Evolutionary conservation across 2,888 invertebrate genomes (phyloP).

Genomic region (Trichacis sp.): DNA sequence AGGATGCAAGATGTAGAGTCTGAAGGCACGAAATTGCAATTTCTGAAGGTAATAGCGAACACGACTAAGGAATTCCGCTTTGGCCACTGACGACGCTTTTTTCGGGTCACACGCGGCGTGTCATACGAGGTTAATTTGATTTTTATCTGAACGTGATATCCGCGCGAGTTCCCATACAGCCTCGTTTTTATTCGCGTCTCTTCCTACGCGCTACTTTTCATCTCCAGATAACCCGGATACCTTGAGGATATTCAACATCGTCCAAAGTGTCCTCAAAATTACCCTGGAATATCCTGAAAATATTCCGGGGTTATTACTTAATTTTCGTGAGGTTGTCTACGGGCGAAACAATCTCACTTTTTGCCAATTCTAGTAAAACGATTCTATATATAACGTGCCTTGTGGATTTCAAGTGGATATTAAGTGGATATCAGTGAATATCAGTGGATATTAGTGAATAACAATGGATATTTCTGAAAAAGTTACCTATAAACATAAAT

Average conservation of each 20-base stretch:
- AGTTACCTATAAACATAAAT: too few relatives aligned
- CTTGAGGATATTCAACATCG: constrained; percentile 9
- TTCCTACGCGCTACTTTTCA: constrained; percentile 26
- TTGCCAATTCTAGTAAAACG: too few relatives aligned
- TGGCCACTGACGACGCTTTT: constrained; percentile 43
- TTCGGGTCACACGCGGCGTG: constrained; percentile 49
- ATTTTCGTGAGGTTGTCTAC: not conserved
- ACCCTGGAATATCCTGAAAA: constrained; percentile 14
- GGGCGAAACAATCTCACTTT: not conserved
- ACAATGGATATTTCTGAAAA: too few relatives aligned
- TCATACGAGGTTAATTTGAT: constrained; percentile 62
- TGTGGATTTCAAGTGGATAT: too few relatives aligned
- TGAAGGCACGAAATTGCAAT: constrained; percentile 53
- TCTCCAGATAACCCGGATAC: constrained; percentile 24
- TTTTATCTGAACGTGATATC: constrained; percentile 62
- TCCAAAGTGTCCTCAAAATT: constrained; percentile 19
- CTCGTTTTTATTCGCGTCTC: constrained; percentile 34
- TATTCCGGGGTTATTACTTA: not conserved
- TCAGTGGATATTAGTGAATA: too few relatives aligned
- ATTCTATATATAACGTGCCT: too few relatives aligned
- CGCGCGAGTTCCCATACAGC: constrained; percentile 40
- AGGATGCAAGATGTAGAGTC: constrained; percentile 26
- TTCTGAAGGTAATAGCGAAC: constrained; percentile 40
- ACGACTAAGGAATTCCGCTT: constrained; percentile 32
- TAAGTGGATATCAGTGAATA: too few relatives aligned